Conservation (phyloP, 2,888 invertebrate genomes). For the Clivina fossor region DNA sequence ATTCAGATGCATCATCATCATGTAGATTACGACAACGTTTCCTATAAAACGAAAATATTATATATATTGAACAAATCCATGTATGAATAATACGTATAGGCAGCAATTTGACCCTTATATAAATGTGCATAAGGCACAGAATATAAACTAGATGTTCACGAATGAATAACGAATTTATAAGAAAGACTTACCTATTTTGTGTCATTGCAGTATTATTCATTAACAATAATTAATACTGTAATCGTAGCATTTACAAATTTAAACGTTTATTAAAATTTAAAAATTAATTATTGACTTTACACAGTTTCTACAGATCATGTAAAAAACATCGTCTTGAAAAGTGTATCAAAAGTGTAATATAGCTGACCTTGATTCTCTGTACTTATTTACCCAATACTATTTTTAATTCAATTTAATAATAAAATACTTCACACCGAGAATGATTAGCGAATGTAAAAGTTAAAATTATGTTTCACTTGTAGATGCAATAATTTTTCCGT, state of each 20-base stretch:
- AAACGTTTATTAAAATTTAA: constrained; percentile 9
- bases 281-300: constrained; percentile 10
- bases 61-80: not conserved
- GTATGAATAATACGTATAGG: not conserved
- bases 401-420: too few species aligned
- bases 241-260: not conserved
- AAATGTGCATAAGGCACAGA: constrained; percentile 1
- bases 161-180: not conserved
- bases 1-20: constrained; percentile 75
- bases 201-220: constrained; percentile 23
- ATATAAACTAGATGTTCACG: not conserved
- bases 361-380: too few species aligned
- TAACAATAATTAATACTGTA: not conserved
- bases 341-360: too few species aligned
- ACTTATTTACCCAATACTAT: too few species aligned
- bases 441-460: too few species aligned
- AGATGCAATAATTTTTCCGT: too few species aligned
- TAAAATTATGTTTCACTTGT: too few species aligned
- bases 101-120: constrained; percentile 2
- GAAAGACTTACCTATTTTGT: constrained; percentile 25
- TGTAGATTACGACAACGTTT: constrained; percentile 70
- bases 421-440: too few species aligned
- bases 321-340: too few species aligned
- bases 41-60: constrained; percentile 55
- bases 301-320: too few species aligned